Base-by-base conservation (phyloP, 2,888 invertebrate genomes). In the Achlya flavicornis region DNA sequence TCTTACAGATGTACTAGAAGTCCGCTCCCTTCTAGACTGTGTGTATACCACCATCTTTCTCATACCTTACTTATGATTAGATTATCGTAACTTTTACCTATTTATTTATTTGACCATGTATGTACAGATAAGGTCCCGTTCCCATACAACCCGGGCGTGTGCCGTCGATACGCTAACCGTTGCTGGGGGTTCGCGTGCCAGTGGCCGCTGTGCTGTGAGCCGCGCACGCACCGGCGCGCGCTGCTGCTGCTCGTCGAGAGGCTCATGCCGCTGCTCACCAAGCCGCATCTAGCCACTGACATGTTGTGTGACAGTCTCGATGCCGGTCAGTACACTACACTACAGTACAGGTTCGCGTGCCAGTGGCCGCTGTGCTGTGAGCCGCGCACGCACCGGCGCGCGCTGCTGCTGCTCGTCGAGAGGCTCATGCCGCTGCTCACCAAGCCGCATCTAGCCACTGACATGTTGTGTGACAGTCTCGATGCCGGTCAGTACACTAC, bases 251-350 rank as follows among this genome's bases (percentile, higher is more conserved):
- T 99, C 12, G 95, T 98, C 62, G 98, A 98, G 85, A 95, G 96
- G 63, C 95, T 98, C 35, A 94, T 99, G 92, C 95, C 96, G 19
- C 95, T 97, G 86, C 94, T 99, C 73, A 95, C 96, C 53, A 96
- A 96, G 77, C 98, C 99, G 11, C 94, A 98, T 63, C 92, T 97
- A 67, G 94, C 98, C 75, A 98, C 98, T 3, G 99, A 99, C 86
- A 98, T 98, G 91, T 94, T 99, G 32, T 97, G 98, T 94, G 97
- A 98, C 80, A 97, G 98, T 1, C 95, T 98, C 71, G 97, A 98
- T 82, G 95, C 96, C 60, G 97, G 97, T 96, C 83, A 82, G 71
- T 63, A 38, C 38, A 8, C 38, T 10, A 35, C 4, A 35, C 26
- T 78, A 81, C 33, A 32, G 8, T 53, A 32, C 26, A n/a, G 95